Percentiles rank a stretch among this genome's conserved stretches.
phyloP scores from a whole-genome alignment of 2,888 invertebrate species.

The Ichneumoninae sp. region DNA sequence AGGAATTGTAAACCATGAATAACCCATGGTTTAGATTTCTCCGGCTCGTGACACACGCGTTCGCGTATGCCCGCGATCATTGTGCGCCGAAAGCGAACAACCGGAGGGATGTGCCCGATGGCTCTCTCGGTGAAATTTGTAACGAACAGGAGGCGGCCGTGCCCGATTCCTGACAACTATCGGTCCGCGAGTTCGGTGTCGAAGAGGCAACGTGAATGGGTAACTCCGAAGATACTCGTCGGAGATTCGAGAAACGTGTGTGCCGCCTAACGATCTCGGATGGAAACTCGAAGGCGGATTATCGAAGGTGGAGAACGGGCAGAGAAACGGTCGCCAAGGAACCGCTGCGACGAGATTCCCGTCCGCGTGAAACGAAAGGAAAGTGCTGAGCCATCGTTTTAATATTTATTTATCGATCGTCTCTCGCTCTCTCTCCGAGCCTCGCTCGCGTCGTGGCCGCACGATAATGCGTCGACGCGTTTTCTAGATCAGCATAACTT shows the following conservation, averaged over 20 bases:
- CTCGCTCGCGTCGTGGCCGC: background rate
- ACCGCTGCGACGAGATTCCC: constrained; percentile 36
- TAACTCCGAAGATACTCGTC: background rate
- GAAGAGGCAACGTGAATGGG: background rate
- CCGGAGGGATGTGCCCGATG: background rate
- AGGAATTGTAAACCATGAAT: constrained; percentile 64
- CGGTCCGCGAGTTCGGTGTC: background rate
- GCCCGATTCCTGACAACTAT: background rate
- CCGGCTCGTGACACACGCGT: constrained; percentile 29
- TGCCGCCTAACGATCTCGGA: constrained; percentile 40
- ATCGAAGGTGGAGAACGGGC: constrained; percentile 50
- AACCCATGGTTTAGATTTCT: constrained; percentile 63
- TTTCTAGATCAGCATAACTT: constrained; percentile 73
- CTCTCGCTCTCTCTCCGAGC: constrained; percentile 29
- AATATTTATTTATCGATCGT: constrained; percentile 74
- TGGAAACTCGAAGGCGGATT: constrained; percentile 52
- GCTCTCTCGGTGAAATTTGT: background rate
- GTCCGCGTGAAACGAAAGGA: constrained; percentile 57
- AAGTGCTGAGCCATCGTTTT: constrained; percentile 75
- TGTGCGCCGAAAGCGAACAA: background rate
- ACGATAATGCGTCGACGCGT: constrained; percentile 69
- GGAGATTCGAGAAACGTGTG: constrained; percentile 11
- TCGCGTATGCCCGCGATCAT: constrained; percentile 47
- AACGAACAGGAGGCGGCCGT: background rate
- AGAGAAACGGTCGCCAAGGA: constrained; percentile 37